phyloP scores from a whole-genome alignment of 1,140 invertebrate genomes.

The Homarus americanus region DNA sequence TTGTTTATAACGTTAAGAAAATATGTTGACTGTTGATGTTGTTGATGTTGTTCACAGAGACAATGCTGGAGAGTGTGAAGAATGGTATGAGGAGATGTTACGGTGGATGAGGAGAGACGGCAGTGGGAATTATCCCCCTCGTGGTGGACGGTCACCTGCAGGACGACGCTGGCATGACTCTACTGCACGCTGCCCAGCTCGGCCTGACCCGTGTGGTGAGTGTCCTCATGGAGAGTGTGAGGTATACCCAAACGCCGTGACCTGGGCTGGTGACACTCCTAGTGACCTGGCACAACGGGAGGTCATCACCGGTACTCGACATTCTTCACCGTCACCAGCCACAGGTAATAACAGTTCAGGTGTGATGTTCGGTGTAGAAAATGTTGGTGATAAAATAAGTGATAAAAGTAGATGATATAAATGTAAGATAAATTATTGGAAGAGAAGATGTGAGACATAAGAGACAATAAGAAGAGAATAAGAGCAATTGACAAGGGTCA shows the following conservation, averaged over 20 bases:
- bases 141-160: neutral
- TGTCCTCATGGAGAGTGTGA: neutral
- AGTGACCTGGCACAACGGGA: conserved; percentile 13
- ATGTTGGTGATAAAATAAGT: no score
- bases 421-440: no score
- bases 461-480: no score
- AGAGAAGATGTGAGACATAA: no score
- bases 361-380: no score
- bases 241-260: neutral
- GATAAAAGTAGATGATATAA: no score
- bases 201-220: neutral
- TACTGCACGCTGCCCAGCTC: neutral
- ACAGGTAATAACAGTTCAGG: no score
- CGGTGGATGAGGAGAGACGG: neutral
- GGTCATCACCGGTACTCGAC: neutral
- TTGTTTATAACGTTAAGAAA: no score
- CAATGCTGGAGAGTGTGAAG: neutral
- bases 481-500: no score
- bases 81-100: neutral
- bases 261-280: neutral
- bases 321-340: neutral
- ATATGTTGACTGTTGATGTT: neutral
- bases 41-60: neutral
- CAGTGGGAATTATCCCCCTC: neutral
- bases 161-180: neutral